A percentile compares a stretch with the other conserved stretches of the same genome.
phyloP scores from a whole-genome alignment of 2,797 vertebrate species.

The Aythya fuligula region DNA sequence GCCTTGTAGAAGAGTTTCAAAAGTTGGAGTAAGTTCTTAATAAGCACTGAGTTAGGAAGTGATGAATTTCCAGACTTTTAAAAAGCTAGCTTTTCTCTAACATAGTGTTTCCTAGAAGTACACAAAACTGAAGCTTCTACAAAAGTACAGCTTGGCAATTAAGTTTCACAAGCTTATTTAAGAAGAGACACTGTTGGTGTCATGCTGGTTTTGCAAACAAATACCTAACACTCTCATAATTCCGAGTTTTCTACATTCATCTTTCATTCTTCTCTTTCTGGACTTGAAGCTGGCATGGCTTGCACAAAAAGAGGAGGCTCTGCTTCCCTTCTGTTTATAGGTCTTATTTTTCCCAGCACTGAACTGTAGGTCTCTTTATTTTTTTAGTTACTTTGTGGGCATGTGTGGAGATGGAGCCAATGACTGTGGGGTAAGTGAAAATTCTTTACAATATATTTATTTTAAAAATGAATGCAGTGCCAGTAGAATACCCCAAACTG shows the following conservation, averaged over 20 bases:
- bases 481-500: not conserved
- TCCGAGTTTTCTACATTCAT: not conserved
- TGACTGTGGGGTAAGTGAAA: conserved; percentile 83
- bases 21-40: conserved; percentile 81
- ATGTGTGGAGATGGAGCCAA: conserved; percentile 87
- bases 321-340: not conserved
- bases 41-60: not conserved
- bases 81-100: not conserved
- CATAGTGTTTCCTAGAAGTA: not conserved
- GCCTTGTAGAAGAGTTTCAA: conserved; percentile 83
- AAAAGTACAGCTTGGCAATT: not conserved
- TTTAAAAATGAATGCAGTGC: not conserved
- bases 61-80: not conserved
- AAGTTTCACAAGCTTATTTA: not conserved
- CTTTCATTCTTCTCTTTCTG: not conserved
- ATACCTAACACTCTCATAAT: not conserved
- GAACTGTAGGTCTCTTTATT: not conserved
- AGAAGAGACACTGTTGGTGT: not conserved
- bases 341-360: not conserved
- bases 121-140: not conserved
- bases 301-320: not conserved
- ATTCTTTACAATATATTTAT: not conserved
- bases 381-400: conserved; percentile 83
- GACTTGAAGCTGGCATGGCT: not conserved
- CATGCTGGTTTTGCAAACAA: not conserved